Percentiles rank a stretch among this genome's conserved stretches.
phyloP scores from a whole-genome alignment of 2,888 invertebrate species.

The Tiliacea citrago region DNA sequence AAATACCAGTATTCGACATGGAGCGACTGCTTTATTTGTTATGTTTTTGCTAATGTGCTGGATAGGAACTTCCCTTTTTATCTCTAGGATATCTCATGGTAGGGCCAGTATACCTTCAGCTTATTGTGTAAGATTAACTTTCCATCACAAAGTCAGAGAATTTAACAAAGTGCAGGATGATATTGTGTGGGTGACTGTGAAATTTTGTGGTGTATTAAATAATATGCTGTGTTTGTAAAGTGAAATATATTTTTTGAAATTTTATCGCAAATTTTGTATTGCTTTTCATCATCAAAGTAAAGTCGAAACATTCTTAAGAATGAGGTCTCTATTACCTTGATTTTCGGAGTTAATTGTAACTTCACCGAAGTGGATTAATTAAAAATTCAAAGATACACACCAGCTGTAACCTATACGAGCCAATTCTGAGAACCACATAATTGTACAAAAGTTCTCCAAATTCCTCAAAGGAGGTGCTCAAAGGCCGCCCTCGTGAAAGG shows the following conservation, averaged over 20 bases:
- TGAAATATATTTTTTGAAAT: conserved; percentile 63
- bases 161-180: conserved; percentile 39
- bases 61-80: conserved; percentile 2
- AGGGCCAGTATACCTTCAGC: conserved; percentile 10
- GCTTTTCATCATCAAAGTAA: conserved; percentile 3
- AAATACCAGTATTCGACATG: neutral
- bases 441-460: conserved; percentile 65
- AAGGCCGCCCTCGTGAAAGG: conserved; percentile 77
- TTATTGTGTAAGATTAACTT: conserved; percentile 48
- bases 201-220: conserved; percentile 62
- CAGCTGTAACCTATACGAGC: conserved; percentile 40
- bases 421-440: conserved; percentile 62
- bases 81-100: conserved; percentile 33
- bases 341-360: conserved; percentile 17
- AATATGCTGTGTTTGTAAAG: conserved; percentile 62
- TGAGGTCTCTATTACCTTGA: conserved; percentile 8
- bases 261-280: conserved; percentile 34
- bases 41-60: conserved; percentile 20
- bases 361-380: conserved; percentile 34
- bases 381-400: conserved; percentile 34
- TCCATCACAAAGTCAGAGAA: conserved; percentile 35
- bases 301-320: conserved; percentile 1
- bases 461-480: conserved; percentile 71
- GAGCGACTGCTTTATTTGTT: neutral
- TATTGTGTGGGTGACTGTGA: conserved; percentile 52